Evolutionary conservation across 2,888 invertebrate species (phyloP).

Genomic region (Drosophila helvetica): DNA sequence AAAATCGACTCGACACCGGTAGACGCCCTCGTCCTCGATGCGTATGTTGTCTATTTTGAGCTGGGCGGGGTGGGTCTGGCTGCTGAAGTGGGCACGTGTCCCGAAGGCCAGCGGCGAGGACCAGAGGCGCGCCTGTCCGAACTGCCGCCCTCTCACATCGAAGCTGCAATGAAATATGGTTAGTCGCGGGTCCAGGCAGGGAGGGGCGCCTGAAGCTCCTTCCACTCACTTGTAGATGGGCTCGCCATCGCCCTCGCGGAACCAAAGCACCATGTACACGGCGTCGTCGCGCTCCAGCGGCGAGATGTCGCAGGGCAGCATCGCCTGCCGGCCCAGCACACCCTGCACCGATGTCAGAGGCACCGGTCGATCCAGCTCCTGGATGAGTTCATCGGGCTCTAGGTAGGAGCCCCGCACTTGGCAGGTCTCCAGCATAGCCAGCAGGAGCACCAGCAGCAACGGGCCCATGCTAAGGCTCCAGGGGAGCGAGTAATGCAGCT

Average conservation of each 20-base stretch:
- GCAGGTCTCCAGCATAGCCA: constrained; percentile 44
- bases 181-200: not conserved
- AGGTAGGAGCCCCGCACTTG: constrained; percentile 76
- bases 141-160: constrained; percentile 89
- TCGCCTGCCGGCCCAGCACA: constrained; percentile 91
- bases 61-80: constrained; percentile 91
- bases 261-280: constrained; percentile 95
- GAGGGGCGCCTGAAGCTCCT: not conserved
- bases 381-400: constrained; percentile 84
- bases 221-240: constrained; percentile 92
- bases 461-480: constrained; percentile 78
- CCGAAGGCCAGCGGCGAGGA: constrained; percentile 91
- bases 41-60: constrained; percentile 88
- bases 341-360: constrained; percentile 92
- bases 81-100: constrained; percentile 92
- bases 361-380: constrained; percentile 85
- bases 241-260: constrained; percentile 92
- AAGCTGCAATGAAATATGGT: constrained; percentile 86
- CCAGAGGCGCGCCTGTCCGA: constrained; percentile 92
- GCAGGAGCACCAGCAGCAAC: constrained; percentile 30
- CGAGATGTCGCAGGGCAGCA: constrained; percentile 93
- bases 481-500: constrained; percentile 61
- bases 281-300: constrained; percentile 91
- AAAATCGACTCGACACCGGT: constrained; percentile 90
- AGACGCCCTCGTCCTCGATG: constrained; percentile 88